Evolutionary conservation across 1,140 invertebrate genomes (phyloP), one percentile per base, ranked within the genome.

Genomic region (Danaus plexippus): DNA sequence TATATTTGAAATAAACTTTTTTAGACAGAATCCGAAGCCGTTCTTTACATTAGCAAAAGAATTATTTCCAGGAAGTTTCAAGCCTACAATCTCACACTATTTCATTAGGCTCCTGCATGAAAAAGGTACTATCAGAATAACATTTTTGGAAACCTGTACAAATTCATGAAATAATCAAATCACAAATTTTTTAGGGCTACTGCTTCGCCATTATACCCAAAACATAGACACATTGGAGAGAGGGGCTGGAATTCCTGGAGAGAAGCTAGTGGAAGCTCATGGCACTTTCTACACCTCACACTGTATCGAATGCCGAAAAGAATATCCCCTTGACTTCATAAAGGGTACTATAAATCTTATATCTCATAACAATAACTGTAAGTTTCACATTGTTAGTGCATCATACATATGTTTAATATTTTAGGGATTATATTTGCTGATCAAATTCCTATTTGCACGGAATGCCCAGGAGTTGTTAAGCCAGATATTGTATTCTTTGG

Each of bases 401-500:
- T 32, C 7, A 32, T 32, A 32, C 2, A 32, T 32, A 3, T 32
- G 5, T 32, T 32, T 32, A 32, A 32, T 15, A 56, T 77, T 82
- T 41, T 81, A 94, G 93, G 92, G 57, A 89, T 91, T 81, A 94
- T 97, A 65, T 92, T 93, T 60, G 75, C 89, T 11, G 92, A 92
- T 67, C 75, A 88, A 47, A 88, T 97, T 54, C 96, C 96, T 41
- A 92, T 89, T 61, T 97, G 96, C 75, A 90, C 72, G 54, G 89
- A 73, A 61, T 90, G 91, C 51, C 89, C 91, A 18, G 92, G 92
- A 9, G 81, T 96, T 32, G 94, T 98, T 0, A 98, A 98, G 80
- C 97, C 96, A 32, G 96, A 98, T 75, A 96, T 98, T 77, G 92
- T 98, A 1, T 97, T 98, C 82, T 98, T 98, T 88, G 96, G 96